Percentiles rank a stretch among this genome's conserved stretches.
These are phyloP conservation scores for Drosophila gunungcola DNA, from an alignment of 1,140 invertebrate species.

Conservation along the genomic window DNA sequence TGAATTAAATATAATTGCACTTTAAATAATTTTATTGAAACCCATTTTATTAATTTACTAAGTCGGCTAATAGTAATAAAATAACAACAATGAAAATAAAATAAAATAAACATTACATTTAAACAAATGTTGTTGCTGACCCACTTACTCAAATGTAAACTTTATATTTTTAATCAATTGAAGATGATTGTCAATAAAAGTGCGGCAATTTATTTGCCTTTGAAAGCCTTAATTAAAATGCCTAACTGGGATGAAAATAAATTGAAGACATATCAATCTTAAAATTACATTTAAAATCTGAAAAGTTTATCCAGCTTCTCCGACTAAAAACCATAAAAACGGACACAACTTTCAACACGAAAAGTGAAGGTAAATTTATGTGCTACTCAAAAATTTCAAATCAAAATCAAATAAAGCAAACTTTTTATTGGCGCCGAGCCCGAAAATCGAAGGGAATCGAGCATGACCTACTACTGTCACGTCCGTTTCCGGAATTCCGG, in stretches of 20 bases:
- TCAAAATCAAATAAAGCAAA: conserved; percentile 73
- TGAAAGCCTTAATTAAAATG: conserved; percentile 11
- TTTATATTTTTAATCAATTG: conserved; percentile 1
- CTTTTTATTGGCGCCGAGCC: conserved; percentile 41
- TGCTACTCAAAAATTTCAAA: conserved; percentile 67
- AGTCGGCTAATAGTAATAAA: too few relatives aligned
- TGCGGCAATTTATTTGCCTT: neutral
- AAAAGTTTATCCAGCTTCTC: conserved; percentile 23
- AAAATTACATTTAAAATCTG: neutral
- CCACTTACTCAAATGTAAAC: neutral
- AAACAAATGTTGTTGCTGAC: too few relatives aligned
- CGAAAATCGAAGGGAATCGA: conserved; percentile 48
- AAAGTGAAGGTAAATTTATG: conserved; percentile 54
- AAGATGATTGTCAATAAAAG: conserved; percentile 28
- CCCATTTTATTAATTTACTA: too few relatives aligned
- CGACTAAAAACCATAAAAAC: conserved; percentile 50
- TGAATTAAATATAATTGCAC: too few relatives aligned
- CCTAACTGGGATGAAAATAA: neutral
- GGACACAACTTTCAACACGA: conserved; percentile 35
- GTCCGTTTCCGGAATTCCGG: conserved; percentile 40
- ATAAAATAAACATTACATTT: neutral
- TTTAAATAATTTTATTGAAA: too few relatives aligned
- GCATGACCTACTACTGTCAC: conserved; percentile 79
- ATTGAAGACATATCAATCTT: conserved; percentile 11
- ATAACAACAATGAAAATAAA: neutral